Percentiles rank a stretch among this genome's conserved stretches.
Evolutionary conservation across 2,797 vertebrate species (phyloP).

Genomic region (Aselliscus stoliczkanus): DNA sequence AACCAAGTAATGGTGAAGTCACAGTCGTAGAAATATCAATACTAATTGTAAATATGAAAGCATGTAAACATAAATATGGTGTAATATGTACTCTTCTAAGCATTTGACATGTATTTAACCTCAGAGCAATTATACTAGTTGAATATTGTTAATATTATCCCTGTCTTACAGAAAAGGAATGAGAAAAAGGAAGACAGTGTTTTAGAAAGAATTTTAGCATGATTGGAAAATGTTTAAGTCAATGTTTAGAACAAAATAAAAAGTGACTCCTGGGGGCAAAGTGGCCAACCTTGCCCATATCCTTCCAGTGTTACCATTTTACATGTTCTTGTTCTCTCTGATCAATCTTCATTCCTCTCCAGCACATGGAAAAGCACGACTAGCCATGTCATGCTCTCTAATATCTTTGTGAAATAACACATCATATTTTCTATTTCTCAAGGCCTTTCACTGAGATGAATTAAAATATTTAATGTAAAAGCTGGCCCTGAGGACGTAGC

Average conservation of each 20-base stretch:
- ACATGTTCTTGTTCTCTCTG: neutral
- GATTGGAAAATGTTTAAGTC: neutral
- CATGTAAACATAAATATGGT: neutral
- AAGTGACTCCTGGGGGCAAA: neutral
- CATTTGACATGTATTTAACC: neutral
- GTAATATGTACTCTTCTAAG: neutral
- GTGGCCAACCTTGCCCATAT: neutral
- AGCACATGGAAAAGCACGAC: neutral
- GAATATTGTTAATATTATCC: neutral
- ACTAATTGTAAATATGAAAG: neutral
- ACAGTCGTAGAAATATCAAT: neutral
- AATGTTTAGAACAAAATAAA: neutral
- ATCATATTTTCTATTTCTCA: neutral
- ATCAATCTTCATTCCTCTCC: neutral
- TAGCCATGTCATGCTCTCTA: neutral
- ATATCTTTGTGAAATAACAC: neutral
- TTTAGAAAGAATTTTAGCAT: neutral
- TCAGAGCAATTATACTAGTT: neutral
- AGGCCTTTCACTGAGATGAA: neutral
- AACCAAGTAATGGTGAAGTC: neutral
- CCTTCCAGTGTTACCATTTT: neutral
- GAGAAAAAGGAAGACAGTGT: neutral
- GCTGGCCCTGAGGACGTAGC: neutral
- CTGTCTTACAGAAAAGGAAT: neutral
- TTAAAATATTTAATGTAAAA: neutral